Evolutionary conservation across 2,797 vertebrate species (phyloP).

Genomic region (Cirrhinus mrigala): DNA sequence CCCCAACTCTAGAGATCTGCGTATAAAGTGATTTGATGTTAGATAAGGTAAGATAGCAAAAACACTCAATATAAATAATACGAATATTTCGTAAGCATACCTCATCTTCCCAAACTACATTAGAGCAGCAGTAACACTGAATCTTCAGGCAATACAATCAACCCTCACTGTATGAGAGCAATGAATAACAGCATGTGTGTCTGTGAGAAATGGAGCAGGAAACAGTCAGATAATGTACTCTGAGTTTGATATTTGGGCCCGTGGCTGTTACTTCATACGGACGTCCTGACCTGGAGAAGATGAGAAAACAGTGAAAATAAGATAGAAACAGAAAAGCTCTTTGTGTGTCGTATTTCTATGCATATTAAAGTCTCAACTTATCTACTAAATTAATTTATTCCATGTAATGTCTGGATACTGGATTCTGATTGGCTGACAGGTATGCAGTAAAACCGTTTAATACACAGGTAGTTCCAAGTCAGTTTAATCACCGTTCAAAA

Average conservation of each 20-base stretch:
- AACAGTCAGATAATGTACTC: neutral
- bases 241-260: neutral
- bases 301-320: neutral
- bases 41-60: neutral
- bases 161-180: neutral
- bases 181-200: neutral
- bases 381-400: neutral
- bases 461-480: no score
- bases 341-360: neutral
- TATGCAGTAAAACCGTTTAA: no score
- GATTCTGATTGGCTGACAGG: no score
- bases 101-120: neutral
- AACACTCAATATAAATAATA: neutral
- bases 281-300: neutral
- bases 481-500: no score
- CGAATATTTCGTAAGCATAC: neutral
- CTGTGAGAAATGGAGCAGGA: neutral
- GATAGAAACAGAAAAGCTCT: neutral
- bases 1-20: neutral
- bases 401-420: no score
- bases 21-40: neutral
- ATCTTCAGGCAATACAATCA: slow-evolving; percentile 22
- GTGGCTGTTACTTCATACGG: neutral
- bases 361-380: neutral
- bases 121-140: slow-evolving; percentile 4